Base-by-base conservation (phyloP, 2,888 invertebrate species). In the Thymelicus lineola region DNA sequence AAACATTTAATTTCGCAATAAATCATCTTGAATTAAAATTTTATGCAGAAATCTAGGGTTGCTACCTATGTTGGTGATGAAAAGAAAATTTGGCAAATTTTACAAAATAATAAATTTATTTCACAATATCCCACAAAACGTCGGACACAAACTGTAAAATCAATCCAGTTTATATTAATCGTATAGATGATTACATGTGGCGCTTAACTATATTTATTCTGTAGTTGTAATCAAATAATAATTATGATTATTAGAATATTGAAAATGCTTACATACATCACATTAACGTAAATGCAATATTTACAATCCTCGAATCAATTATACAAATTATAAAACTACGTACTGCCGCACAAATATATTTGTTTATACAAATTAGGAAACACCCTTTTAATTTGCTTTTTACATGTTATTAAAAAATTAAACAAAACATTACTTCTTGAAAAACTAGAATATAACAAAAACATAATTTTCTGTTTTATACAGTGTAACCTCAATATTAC, bases 261-360 rank as follows among this genome's bases (percentile, higher is more conserved):
- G 79, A 81, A 75, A 84, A 81, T 78, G 81, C 82, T 83, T 85
- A 88, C 77, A 81, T 76, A 85, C 88, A 90, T 89, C 89, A 90
- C 90, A 90, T 89, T 89, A 80, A 79, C 84, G 82, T 89, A 93
- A 93, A 93, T 92, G 92, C 93, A 90, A 86, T 91, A 91, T 92
- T 90, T 91, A 92, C 90, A 91, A 70, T 58, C n/a, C 28, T 42
- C 9, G 17, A 69, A 59, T 58, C 48, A 69, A 80, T 77, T 72
- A 75, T 75, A 76, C 81, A 80, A 81, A 76, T 75, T 75, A 77
- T 82, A 81, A 77, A 77, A 76, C 80, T 86, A 86, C 55, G 14
- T 17, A 28, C 75, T 75, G 77, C 75, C 78, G 75, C 73, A 73
- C 76, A 72, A 50, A 74, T 75, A 75, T 70, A 66, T 77, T 74